phyloP scores from a whole-genome alignment of 2,113 vertebrate genomes.

The Cynoglossus semilaevis region DNA sequence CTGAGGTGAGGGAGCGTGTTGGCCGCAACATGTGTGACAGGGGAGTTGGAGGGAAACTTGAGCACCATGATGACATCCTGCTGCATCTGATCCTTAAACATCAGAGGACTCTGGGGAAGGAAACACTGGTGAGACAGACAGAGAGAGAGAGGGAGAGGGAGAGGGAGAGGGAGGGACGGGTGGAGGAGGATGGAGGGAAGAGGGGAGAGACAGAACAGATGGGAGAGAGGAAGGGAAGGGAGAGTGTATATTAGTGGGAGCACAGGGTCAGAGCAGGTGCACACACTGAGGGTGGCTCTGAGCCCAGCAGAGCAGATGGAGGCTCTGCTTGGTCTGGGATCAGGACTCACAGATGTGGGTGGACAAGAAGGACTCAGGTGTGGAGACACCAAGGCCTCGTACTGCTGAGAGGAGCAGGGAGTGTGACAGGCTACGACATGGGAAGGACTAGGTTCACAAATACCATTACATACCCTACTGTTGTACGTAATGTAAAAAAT shows the following conservation, averaged over 20 bases:
- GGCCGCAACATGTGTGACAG: slow-evolving; percentile 95
- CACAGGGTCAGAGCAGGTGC: slow-evolving; percentile 72
- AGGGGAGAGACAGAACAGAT: slow-evolving; percentile 56
- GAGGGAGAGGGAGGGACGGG: slow-evolving; percentile 55
- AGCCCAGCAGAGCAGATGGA: slow-evolving; percentile 41
- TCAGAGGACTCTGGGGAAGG: slow-evolving; percentile 99
- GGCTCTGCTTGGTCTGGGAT: slow-evolving; percentile 45
- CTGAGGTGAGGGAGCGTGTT: slow-evolving; percentile 97
- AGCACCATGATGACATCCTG: slow-evolving; percentile 99
- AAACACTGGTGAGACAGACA: slow-evolving; percentile 97
- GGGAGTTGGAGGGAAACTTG: slow-evolving; percentile 98
- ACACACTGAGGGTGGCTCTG: slow-evolving; percentile 68
- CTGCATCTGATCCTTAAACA: slow-evolving; percentile 99
- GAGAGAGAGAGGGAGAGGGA: slow-evolving; percentile 58
- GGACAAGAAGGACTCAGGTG: slow-evolving; percentile 47
- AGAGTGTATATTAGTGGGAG: slow-evolving; percentile 75
- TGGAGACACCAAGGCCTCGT: slow-evolving; percentile 44
- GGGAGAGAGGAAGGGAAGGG: slow-evolving; percentile 70
- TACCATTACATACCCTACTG: slow-evolving; percentile 28
- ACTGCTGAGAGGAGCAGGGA: slow-evolving; percentile 28
- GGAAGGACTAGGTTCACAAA: background rate
- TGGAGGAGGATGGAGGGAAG: slow-evolving; percentile 69
- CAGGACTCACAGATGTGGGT: slow-evolving; percentile 45
- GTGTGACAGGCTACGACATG: slow-evolving; percentile 33
- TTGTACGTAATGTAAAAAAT: slow-evolving; percentile 15